Evolutionary conservation across 64 coral and sea anemone species (phyloP), one percentile per base, ranked within the genome.

Genomic region (Montipora foliosa): DNA sequence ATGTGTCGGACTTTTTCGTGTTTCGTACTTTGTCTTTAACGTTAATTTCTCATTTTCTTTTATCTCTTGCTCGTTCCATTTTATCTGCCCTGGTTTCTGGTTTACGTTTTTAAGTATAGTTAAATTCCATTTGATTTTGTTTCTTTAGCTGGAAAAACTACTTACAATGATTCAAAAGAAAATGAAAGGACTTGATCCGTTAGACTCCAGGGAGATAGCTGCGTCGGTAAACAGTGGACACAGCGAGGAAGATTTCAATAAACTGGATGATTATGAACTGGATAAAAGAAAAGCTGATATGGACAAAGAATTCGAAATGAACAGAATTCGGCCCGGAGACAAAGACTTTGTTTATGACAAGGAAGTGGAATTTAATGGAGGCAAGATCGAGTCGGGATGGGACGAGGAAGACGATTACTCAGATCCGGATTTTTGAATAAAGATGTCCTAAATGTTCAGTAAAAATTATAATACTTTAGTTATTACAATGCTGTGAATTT

Each of bases 401-500:
- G 98, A 99, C 13, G 94, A 95, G 3, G 98, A 93, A 0, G 93
- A 95, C 11, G 98, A 99, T 8, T 99, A 96, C 78, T 99, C 98
- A 47, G 98, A 99, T 77, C 98, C 98, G 8, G 98, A 99, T 17
- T 99, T 99, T 79, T 99, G 64, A 96, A n/a, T 37, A 60, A 52
- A 79, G 16, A 13, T 47, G 7, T 21, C 5, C 47, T 15, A 16
- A 19, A 21, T 86, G 19, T 61, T 12, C 45, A n/a, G 3, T 20
- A 12, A 11, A 22, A 67, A 66, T 16, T 9, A 67, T 19, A 20
- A 70, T 86, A 64, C 66, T 67, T 86, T 21, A 16, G 6, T 13
- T 1, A 60, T 20, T 60, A 20, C 5, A 60, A 60, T 22, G 57
- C n/a, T 60, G 3, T 2, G 6, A 60, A n/a, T 50, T 51, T 51